Conservation (phyloP, 2,888 invertebrate genomes). For the Aspidiotus destructor region DNA sequence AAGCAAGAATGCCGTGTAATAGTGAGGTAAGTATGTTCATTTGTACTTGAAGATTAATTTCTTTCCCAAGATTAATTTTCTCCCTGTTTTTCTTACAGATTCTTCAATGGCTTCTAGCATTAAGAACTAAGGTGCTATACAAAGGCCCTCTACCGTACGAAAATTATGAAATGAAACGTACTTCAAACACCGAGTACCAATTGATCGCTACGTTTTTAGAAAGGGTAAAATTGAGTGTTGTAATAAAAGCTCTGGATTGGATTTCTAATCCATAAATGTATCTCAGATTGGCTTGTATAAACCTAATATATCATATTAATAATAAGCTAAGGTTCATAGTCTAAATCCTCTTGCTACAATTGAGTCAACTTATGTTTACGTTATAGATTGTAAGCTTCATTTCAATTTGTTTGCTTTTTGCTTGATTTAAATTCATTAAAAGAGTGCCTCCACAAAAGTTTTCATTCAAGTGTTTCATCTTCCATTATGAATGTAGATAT, state of each 20-base stretch:
- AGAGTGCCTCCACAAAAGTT: no score
- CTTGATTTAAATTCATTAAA: no score
- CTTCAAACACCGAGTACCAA: constrained; percentile 61
- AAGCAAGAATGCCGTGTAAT: constrained; percentile 47
- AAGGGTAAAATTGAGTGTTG: constrained; percentile 52
- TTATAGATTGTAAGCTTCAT: no score
- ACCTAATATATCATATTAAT: no score
- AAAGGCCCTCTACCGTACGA: constrained; percentile 30
- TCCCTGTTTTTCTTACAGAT: constrained; percentile 46
- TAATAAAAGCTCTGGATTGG: constrained; percentile 56
- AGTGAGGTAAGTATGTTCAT: constrained; percentile 47
- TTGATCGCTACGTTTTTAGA: constrained; percentile 60
- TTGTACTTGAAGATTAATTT: no score
- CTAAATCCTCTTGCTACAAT: no score
- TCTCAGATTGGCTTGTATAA: not conserved
- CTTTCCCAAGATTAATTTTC: no score
- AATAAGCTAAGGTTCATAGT: no score
- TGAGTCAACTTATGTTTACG: no score
- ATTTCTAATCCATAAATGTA: constrained; percentile 42
- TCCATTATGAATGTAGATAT: no score
- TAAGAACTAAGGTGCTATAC: constrained; percentile 60
- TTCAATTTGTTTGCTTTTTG: no score
- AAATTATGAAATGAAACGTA: constrained; percentile 48
- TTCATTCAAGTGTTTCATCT: no score
- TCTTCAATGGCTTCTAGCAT: constrained; percentile 61